Conservation (phyloP, 2,888 invertebrate genomes). For the Latrodectus elegans region DNA sequence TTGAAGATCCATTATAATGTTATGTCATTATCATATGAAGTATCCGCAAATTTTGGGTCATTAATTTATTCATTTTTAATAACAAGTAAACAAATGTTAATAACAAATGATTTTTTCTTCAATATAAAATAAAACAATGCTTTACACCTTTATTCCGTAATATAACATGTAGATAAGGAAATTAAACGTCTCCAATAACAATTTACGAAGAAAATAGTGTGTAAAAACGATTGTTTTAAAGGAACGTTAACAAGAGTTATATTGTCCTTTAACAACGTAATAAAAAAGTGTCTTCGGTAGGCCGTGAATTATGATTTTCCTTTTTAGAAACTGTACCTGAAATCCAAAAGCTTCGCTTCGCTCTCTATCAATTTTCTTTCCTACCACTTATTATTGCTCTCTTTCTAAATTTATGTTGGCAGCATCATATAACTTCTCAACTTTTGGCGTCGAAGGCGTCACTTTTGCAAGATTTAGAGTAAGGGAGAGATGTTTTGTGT, state of each 20-base stretch:
- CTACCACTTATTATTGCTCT: constrained; percentile 37
- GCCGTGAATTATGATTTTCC: constrained; percentile 32
- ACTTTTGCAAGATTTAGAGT: constrained; percentile 46
- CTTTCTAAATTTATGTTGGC: constrained; percentile 49
- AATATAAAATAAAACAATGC: too few species aligned
- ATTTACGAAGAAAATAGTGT: not conserved
- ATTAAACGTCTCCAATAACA: not conserved
- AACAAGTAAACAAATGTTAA: too few species aligned
- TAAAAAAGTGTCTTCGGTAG: constrained; percentile 34
- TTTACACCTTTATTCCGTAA: too few species aligned
- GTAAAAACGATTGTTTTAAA: not conserved
- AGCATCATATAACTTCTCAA: constrained; percentile 45
- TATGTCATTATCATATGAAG: too few species aligned
- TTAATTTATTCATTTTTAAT: too few species aligned
- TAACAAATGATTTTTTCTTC: too few species aligned
- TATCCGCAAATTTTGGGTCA: too few species aligned
- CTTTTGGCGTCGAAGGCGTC: constrained; percentile 24
- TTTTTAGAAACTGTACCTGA: constrained; percentile 42
- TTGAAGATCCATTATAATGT: too few species aligned
- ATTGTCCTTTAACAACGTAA: constrained; percentile 39
- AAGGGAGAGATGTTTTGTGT: constrained; percentile 5
- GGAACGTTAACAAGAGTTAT: constrained; percentile 37
- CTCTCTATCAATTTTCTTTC: constrained; percentile 52
- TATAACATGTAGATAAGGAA: too few species aligned
- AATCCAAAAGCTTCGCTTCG: constrained; percentile 6